Conservation (phyloP, 2,888 invertebrate species). For the Eumerus sabulonum region DNA sequence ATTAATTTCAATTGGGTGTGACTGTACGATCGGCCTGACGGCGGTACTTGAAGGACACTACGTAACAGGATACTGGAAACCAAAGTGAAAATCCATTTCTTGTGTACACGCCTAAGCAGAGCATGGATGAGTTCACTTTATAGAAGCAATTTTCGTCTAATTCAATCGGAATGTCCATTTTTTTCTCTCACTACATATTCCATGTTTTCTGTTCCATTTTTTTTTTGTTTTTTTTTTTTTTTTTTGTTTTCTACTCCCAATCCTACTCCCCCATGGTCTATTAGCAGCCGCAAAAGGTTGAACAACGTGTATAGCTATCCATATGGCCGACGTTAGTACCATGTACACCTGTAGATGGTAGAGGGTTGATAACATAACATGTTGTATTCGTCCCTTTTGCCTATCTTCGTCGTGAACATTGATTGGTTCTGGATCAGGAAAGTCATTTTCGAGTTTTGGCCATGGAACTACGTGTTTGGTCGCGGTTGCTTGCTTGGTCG, state of each 20-base stretch:
- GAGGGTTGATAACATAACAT: no score
- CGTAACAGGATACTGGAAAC: slow-evolving; percentile 23
- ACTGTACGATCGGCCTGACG: slow-evolving; percentile 41
- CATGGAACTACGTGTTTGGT: no score
- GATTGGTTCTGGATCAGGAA: no score
- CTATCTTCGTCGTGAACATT: no score
- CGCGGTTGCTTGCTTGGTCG: no score
- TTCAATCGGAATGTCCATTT: slow-evolving; percentile 61
- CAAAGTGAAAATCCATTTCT: slow-evolving; percentile 42
- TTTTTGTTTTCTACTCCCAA: no score
- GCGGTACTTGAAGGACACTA: slow-evolving; percentile 24
- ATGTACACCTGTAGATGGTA: no score
- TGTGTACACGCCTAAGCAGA: slow-evolving; percentile 23
- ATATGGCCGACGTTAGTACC: slow-evolving; percentile 2
- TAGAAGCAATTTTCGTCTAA: slow-evolving; percentile 66
- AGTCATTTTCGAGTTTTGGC: no score
- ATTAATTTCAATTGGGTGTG: slow-evolving; percentile 62
- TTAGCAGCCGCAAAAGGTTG: slow-evolving; percentile 57
- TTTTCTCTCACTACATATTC: slow-evolving; percentile 32
- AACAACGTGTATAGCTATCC: slow-evolving; percentile 6
- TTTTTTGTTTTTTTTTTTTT: no score
- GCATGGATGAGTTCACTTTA: slow-evolving; percentile 56
- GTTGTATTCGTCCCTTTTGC: no score
- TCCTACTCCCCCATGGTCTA: slow-evolving; percentile 49
- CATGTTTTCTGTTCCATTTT: slow-evolving; percentile 30